phyloP scores from a whole-genome alignment of 1,140 invertebrate species.

The Oedothorax gibbosus region DNA sequence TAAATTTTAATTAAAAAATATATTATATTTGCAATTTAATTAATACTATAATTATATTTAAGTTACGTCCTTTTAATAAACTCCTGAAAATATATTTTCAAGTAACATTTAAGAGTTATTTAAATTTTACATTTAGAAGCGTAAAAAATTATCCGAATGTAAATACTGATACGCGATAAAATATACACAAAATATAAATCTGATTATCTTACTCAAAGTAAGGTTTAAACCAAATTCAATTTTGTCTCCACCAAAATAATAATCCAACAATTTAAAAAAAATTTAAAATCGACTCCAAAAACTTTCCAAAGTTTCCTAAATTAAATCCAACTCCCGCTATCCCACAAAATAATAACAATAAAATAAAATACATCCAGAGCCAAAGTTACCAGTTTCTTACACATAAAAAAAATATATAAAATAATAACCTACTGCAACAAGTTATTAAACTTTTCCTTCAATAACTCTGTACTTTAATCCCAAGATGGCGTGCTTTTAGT shows the following conservation, averaged over 20 bases:
- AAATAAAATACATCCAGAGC: neutral
- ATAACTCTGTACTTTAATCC: slow-evolving; percentile 17
- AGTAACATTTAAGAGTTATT: too few species aligned
- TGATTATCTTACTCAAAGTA: too few species aligned
- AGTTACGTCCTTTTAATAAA: too few species aligned
- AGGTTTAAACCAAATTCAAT: too few species aligned
- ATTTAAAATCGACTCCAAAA: neutral
- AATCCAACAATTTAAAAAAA: slow-evolving; percentile 3
- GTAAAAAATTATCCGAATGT: neutral
- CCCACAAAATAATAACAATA: too few species aligned
- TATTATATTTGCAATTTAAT: too few species aligned
- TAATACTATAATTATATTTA: too few species aligned
- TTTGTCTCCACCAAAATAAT: neutral
- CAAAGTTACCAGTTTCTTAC: slow-evolving; percentile 7
- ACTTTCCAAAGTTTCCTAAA: neutral
- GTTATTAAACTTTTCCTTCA: slow-evolving; percentile 42
- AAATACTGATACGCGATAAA: too few species aligned
- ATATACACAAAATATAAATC: too few species aligned
- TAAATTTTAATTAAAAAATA: too few species aligned
- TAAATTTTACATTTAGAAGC: neutral
- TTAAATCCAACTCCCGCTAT: neutral
- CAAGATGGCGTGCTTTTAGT: slow-evolving; percentile 31
- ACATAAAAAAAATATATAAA: slow-evolving; percentile 13
- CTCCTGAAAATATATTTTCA: too few species aligned
- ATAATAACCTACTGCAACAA: slow-evolving; percentile 26